Percentiles rank a stretch among this genome's conserved stretches.
Evolutionary conservation across 2,113 vertebrate species (phyloP).

Genomic region (Phaethornis superciliosus): DNA sequence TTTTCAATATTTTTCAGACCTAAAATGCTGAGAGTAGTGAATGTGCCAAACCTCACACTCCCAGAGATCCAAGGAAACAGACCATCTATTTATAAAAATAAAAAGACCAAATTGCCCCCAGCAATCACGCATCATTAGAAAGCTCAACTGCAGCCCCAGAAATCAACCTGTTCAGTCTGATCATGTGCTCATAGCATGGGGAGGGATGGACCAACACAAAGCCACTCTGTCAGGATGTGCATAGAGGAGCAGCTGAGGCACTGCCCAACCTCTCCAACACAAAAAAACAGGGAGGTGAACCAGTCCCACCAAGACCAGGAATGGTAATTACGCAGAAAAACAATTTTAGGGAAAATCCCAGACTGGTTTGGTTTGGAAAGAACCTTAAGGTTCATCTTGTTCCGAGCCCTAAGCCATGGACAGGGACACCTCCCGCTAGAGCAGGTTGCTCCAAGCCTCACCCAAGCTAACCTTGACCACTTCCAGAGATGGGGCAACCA

Average conservation of each 20-base stretch:
- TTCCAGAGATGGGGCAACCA: too few relatives aligned
- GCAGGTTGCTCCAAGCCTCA: too few relatives aligned
- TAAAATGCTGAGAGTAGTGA: neutral
- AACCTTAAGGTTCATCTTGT: too few relatives aligned
- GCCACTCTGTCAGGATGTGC: neutral
- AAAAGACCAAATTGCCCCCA: neutral
- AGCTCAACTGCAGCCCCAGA: neutral
- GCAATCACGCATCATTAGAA: neutral
- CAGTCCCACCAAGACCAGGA: fast-evolving
- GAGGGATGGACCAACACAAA: neutral
- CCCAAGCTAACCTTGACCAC: too few relatives aligned
- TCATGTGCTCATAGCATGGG: neutral
- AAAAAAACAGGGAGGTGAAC: neutral
- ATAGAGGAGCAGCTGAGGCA: neutral
- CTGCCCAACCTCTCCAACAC: neutral
- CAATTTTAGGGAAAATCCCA: fast-evolving
- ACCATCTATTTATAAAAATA: neutral
- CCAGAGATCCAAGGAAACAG: neutral
- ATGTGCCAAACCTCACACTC: neutral
- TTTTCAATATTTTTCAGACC: neutral
- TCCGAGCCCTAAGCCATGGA: too few relatives aligned
- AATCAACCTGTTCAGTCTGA: neutral
- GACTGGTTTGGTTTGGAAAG: too few relatives aligned
- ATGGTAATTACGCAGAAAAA: neutral
- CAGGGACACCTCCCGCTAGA: too few relatives aligned